Evolutionary conservation across 1,140 invertebrate genomes (phyloP).

Genomic region (Sycophaga agraensis): DNA sequence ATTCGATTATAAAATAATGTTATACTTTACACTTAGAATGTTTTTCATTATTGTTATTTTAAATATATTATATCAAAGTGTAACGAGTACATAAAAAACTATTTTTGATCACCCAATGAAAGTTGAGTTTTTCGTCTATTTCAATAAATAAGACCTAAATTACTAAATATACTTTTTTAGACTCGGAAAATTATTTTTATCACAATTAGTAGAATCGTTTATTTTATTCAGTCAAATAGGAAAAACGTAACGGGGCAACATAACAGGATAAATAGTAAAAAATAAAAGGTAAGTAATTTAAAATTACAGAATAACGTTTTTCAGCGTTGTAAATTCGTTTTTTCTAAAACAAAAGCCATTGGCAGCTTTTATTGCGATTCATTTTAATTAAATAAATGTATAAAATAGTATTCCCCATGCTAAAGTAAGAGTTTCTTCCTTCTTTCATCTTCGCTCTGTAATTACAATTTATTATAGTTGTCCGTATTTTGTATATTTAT

Average conservation of each 20-base stretch:
- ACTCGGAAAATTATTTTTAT: slow-evolving; percentile 11
- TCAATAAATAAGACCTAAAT: slow-evolving; percentile 5
- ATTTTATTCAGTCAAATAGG: slow-evolving; percentile 27
- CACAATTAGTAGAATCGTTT: slow-evolving; percentile 17
- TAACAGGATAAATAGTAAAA: slow-evolving; percentile 26
- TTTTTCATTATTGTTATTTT: slow-evolving; percentile 2
- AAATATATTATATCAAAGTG: slow-evolving; percentile 5
- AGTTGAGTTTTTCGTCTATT: slow-evolving; percentile 7
- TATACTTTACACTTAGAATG: slow-evolving; percentile 9
- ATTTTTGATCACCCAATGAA: neutral
- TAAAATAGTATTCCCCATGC: slow-evolving; percentile 46
- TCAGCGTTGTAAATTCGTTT: slow-evolving; percentile 16
- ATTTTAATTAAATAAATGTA: slow-evolving; percentile 53
- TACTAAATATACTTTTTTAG: slow-evolving; percentile 16
- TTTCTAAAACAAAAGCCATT: slow-evolving; percentile 42
- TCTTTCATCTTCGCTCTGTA: slow-evolving; percentile 34
- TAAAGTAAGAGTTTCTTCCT: slow-evolving; percentile 34
- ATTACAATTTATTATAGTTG: slow-evolving; percentile 47
- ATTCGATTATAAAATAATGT: slow-evolving; percentile 15
- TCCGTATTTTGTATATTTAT: slow-evolving; percentile 36
- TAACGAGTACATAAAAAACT: slow-evolving; percentile 5
- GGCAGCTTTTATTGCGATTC: slow-evolving; percentile 32
- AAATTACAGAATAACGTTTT: slow-evolving; percentile 34
- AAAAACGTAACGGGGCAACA: slow-evolving; percentile 14
- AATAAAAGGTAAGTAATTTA: slow-evolving; percentile 30